phyloP scores from a whole-genome alignment of 2,797 vertebrate species.

The Zonotrichia albicollis region DNA sequence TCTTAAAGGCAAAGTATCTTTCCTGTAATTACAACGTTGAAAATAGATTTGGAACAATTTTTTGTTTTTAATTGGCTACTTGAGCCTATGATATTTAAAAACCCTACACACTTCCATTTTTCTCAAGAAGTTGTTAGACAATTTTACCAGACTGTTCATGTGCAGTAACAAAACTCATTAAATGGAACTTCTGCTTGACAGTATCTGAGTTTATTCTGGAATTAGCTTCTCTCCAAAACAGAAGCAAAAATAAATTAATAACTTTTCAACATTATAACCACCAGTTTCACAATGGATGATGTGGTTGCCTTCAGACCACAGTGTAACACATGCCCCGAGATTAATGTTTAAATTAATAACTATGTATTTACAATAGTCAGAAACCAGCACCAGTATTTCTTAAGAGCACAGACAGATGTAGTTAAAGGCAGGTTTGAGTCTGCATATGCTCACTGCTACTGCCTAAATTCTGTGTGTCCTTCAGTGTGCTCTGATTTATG shows the following conservation, averaged over 20 bases:
- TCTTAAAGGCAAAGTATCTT: conserved; percentile 30
- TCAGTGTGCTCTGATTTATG: neutral
- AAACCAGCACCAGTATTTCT: neutral
- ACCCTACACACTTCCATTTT: neutral
- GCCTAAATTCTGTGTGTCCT: neutral
- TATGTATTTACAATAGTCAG: neutral
- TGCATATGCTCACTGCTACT: neutral
- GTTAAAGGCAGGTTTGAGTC: neutral
- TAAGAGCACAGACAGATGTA: neutral
- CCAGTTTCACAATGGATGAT: conserved; percentile 35
- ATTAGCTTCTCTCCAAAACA: conserved; percentile 36
- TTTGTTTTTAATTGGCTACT: neutral
- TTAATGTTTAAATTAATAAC: conserved; percentile 50
- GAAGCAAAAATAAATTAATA: conserved; percentile 32
- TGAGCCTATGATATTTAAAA: neutral
- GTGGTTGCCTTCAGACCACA: conserved; percentile 51
- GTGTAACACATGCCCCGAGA: neutral
- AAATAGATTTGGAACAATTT: neutral
- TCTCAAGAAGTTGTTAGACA: neutral
- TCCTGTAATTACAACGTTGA: neutral
- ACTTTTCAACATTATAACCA: conserved; percentile 52
- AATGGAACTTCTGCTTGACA: neutral
- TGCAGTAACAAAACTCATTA: neutral
- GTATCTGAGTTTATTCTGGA: conserved; percentile 34
- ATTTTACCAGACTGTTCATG: neutral